These are phyloP conservation scores for Drosophila aldrichi DNA, from an alignment of 2,888 invertebrate species.

Conservation along the genomic window DNA sequence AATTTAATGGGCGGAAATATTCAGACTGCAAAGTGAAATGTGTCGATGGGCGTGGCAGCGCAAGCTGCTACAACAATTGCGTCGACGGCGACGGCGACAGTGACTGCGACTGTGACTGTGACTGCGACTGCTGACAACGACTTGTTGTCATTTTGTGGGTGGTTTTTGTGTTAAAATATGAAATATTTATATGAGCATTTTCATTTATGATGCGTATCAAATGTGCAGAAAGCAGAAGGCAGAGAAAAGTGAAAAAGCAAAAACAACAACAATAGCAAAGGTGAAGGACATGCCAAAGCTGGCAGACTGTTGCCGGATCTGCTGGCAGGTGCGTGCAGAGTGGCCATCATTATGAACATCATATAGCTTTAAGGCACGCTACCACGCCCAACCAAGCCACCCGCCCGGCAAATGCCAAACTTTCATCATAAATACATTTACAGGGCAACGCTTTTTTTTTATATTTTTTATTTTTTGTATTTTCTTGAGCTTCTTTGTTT, in stretches of 20 bases:
- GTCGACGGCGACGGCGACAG: not conserved
- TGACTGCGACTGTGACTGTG: constrained; percentile 2
- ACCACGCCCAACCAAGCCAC: not conserved
- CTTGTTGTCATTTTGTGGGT: constrained; percentile 58
- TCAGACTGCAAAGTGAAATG: constrained; percentile 58
- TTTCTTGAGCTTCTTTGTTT: constrained; percentile 33
- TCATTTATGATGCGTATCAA: constrained; percentile 81
- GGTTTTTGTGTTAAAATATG: constrained; percentile 66
- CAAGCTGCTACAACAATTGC: constrained; percentile 28
- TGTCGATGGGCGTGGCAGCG: constrained; percentile 24
- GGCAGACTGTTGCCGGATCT: constrained; percentile 28
- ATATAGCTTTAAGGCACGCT: constrained; percentile 48
- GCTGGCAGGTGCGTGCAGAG: constrained; percentile 65
- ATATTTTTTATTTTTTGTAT: constrained; percentile 5
- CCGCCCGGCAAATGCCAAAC: constrained; percentile 22
- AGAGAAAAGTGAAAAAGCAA: constrained; percentile 12
- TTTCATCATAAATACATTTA: constrained; percentile 67
- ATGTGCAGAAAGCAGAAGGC: constrained; percentile 62
- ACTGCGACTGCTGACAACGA: constrained; percentile 2
- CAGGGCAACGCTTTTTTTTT: constrained; percentile 11
- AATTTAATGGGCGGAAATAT: constrained; percentile 81
- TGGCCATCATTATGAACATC: constrained; percentile 78
- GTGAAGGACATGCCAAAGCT: constrained; percentile 46
- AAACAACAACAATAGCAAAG: constrained; percentile 14
- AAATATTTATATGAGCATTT: constrained; percentile 81